Conservation (phyloP, 1,140 invertebrate species). For the Pseudobourletiella spinata region DNA sequence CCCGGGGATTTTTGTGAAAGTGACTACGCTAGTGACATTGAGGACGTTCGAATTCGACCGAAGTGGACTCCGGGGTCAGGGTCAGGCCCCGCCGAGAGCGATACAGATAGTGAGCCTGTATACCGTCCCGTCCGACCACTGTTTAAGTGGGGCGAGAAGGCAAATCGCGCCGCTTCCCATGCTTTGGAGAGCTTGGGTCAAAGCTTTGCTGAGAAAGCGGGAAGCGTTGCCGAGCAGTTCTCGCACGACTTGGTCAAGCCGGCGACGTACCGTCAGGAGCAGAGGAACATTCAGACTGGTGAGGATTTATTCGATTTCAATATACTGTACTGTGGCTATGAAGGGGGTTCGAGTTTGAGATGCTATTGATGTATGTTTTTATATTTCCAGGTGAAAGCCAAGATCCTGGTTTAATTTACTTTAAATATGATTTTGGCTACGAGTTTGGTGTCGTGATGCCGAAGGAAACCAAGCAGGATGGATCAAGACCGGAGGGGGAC, state of each 20-base stretch:
- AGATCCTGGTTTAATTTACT: slow-evolving; percentile 53
- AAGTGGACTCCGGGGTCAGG: slow-evolving; percentile 36
- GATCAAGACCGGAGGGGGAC: background rate
- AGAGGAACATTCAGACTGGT: background rate
- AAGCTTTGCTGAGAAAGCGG: slow-evolving; percentile 1
- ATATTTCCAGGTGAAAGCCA: slow-evolving; percentile 2
- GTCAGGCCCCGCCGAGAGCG: slow-evolving; percentile 47
- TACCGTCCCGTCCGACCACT: background rate
- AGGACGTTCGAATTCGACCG: slow-evolving; percentile 30
- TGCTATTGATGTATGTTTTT: background rate
- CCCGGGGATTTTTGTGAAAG: slow-evolving; percentile 58
- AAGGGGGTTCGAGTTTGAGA: no score
- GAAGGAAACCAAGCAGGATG: slow-evolving; percentile 30
- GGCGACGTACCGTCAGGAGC: background rate
- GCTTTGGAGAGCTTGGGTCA: background rate
- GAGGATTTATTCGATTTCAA: background rate
- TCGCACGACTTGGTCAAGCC: background rate
- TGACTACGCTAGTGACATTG: slow-evolving; percentile 58
- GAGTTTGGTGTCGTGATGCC: slow-evolving; percentile 66
- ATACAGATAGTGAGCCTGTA: slow-evolving; percentile 15
- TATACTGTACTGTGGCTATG: no score
- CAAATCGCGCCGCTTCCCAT: background rate
- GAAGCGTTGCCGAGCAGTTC: background rate
- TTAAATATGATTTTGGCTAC: slow-evolving; percentile 75
- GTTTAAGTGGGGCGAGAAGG: background rate